A percentile compares a stretch with the other conserved stretches of the same genome.
phyloP scores from a whole-genome alignment of 2,888 invertebrate species.

The Alcis repandata region DNA sequence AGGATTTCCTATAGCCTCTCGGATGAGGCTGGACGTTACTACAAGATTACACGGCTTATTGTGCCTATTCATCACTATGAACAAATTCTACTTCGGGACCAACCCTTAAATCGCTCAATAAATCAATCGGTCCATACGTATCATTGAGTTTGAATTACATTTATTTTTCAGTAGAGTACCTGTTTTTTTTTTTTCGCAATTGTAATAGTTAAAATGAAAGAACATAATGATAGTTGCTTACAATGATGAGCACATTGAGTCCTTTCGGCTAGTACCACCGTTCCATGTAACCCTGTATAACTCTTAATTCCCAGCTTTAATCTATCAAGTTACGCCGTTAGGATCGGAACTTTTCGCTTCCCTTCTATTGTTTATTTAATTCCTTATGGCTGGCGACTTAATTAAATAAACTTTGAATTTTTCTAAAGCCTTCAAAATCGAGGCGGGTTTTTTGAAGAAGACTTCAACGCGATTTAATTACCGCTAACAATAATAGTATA shows the following conservation, averaged over 20 bases:
- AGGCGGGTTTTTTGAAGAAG: slow-evolving; percentile 7
- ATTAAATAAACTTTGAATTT: slow-evolving; percentile 34
- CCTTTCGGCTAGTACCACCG: too few species aligned
- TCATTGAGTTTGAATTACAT: too few species aligned
- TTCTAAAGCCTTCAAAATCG: slow-evolving; percentile 5
- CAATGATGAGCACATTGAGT: too few species aligned
- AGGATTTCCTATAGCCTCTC: slow-evolving; percentile 44
- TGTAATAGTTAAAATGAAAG: too few species aligned
- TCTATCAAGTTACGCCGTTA: slow-evolving; percentile 47
- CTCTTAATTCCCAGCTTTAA: slow-evolving; percentile 46
- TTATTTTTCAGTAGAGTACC: too few species aligned
- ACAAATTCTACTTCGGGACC: too few species aligned
- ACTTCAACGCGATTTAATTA: slow-evolving; percentile 25
- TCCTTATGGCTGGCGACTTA: slow-evolving; percentile 31
- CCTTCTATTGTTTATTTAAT: slow-evolving; percentile 44
- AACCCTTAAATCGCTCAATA: too few species aligned
- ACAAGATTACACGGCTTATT: too few species aligned
- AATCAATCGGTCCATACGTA: too few species aligned
- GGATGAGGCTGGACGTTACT: slow-evolving; percentile 40
- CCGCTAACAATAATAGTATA: neutral
- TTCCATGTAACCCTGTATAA: slow-evolving; percentile 23
- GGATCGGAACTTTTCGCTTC: slow-evolving; percentile 40
- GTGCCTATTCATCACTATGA: too few species aligned
- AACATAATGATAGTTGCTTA: too few species aligned
- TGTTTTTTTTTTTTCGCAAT: too few species aligned